Percentiles rank a stretch among this genome's conserved stretches.
Evolutionary conservation across 64 coral and sea anemone genomes (phyloP).

Genomic region (Dendronephthya gigantea): DNA sequence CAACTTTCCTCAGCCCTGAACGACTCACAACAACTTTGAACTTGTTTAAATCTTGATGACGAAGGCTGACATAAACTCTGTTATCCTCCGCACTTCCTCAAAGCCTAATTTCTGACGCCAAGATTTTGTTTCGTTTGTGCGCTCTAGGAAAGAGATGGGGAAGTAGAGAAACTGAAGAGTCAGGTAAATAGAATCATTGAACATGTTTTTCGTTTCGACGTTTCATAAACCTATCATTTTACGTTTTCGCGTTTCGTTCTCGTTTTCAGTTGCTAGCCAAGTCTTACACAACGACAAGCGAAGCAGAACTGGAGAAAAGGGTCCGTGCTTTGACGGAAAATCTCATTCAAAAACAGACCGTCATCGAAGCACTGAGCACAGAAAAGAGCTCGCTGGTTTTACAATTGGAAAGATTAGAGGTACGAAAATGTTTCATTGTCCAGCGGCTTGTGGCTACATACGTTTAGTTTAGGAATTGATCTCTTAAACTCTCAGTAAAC

Average conservation of each 20-base stretch:
- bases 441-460: background rate
- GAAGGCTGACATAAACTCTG: background rate
- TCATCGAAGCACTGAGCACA: constrained; percentile 84
- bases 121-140: too few relatives aligned
- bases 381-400: constrained; percentile 94
- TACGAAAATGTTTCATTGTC: background rate
- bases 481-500: too few relatives aligned
- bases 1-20: too few relatives aligned
- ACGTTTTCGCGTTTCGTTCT: background rate
- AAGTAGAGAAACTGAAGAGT: constrained; percentile 83
- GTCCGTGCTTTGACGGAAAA: constrained; percentile 86
- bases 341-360: constrained; percentile 93
- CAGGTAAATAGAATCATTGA: too few relatives aligned
- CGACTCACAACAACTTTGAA: too few relatives aligned
- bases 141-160: constrained; percentile 69
- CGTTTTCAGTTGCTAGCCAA: constrained; percentile 62
- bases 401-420: constrained; percentile 90
- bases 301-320: constrained; percentile 78
- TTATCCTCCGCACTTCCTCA: too few relatives aligned
- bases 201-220: too few relatives aligned
- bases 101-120: too few relatives aligned
- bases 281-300: constrained; percentile 73
- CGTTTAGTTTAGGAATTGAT: too few relatives aligned
- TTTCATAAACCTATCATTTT: background rate
- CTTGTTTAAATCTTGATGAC: too few relatives aligned